Evolutionary conservation across 2,888 invertebrate genomes (phyloP).

Genomic region (Cyaniris semiargus): DNA sequence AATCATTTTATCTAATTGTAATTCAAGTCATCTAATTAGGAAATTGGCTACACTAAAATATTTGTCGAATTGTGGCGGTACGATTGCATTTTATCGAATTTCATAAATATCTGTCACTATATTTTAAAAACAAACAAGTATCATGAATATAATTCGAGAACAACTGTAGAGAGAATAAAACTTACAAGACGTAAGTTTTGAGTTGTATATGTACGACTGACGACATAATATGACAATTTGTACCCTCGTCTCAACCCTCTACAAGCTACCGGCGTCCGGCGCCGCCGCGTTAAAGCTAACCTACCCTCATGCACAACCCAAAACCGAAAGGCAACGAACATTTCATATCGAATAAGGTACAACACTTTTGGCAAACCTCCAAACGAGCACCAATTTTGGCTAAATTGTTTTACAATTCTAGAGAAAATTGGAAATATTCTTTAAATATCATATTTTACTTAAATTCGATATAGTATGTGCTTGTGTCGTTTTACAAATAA

Average conservation of each 20-base stretch:
- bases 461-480: constrained; percentile 29
- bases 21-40: background rate
- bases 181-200: constrained; percentile 20
- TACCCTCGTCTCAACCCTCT: background rate
- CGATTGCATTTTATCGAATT: background rate
- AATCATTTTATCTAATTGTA: background rate
- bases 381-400: constrained; percentile 64
- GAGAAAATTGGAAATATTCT: constrained; percentile 32
- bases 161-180: constrained; percentile 7
- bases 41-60: constrained; percentile 16
- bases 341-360: constrained; percentile 21
- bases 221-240: background rate
- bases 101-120: constrained; percentile 27
- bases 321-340: constrained; percentile 29
- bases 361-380: constrained; percentile 53
- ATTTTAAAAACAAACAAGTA: constrained; percentile 32
- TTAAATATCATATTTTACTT: constrained; percentile 32
- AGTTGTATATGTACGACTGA: constrained; percentile 25
- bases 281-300: constrained; percentile 7
- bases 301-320: constrained; percentile 17
- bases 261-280: background rate
- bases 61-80: constrained; percentile 9
- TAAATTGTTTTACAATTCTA: constrained; percentile 47
- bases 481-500: constrained; percentile 14
- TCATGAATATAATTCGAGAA: constrained; percentile 14